phyloP scores from a whole-genome alignment of 1,140 invertebrate species.

The Aphelinus atriplicis region DNA sequence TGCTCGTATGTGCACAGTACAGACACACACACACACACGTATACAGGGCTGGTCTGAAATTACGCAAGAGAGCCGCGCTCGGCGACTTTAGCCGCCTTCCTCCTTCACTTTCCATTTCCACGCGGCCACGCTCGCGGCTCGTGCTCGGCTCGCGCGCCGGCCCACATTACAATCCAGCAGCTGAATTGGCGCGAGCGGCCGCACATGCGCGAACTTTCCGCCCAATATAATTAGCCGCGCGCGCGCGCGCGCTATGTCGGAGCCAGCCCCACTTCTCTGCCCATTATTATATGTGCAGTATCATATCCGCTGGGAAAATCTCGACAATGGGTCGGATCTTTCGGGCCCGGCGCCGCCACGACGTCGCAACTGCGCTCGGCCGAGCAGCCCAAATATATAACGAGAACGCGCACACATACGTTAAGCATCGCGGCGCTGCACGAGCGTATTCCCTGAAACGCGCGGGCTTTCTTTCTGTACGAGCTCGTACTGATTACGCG shows the following conservation, averaged over 20 bases:
- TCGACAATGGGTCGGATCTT: not conserved
- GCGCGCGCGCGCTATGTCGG: conserved; percentile 27
- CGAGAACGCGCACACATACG: too few species aligned
- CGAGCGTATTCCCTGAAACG: too few species aligned
- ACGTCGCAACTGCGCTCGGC: too few species aligned
- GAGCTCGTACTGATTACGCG: too few species aligned
- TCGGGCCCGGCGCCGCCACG: too few species aligned
- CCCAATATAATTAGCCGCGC: conserved; percentile 45
- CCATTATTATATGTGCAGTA: too few species aligned
- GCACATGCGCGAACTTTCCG: conserved; percentile 5
- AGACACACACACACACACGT: not conserved
- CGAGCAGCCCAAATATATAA: too few species aligned
- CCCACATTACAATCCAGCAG: too few species aligned
- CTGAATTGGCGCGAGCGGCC: too few species aligned
- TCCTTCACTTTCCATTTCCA: conserved; percentile 60
- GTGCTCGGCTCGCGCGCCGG: conserved; percentile 17
- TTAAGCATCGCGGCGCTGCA: too few species aligned
- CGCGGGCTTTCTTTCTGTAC: too few species aligned
- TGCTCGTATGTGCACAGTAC: not conserved
- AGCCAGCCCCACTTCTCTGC: too few species aligned
- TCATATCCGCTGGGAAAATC: conserved; percentile 40
- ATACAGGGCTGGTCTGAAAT: conserved; percentile 36
- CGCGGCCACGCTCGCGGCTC: conserved; percentile 26
- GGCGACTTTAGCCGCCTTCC: conserved; percentile 44
- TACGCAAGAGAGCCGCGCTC: conserved; percentile 42